Conservation (phyloP, 1,140 invertebrate genomes). For the Drosophila orosa region DNA sequence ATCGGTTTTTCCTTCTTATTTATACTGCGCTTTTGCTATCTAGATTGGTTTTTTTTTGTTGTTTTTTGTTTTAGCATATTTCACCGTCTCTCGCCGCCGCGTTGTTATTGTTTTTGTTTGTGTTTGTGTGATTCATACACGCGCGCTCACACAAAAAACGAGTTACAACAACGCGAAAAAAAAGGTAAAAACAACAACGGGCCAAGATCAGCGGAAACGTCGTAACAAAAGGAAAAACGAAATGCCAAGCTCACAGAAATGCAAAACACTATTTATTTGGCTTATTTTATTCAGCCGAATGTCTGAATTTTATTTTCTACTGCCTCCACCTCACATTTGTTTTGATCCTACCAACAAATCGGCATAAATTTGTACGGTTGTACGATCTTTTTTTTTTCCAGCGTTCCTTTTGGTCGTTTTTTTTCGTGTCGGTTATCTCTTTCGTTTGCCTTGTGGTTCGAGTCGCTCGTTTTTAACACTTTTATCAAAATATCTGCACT, state of each 20-base stretch:
- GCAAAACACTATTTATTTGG: conserved; percentile 21
- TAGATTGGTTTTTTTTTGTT: conserved; percentile 24
- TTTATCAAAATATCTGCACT: conserved; percentile 11
- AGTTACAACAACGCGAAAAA: conserved; percentile 63
- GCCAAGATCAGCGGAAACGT: conserved; percentile 73
- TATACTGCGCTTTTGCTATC: conserved; percentile 18
- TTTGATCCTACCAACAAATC: conserved; percentile 26
- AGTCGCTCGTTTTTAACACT: conserved; percentile 7
- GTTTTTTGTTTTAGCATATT: conserved; percentile 57
- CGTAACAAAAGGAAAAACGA: conserved; percentile 48
- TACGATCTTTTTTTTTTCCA: conserved; percentile 25
- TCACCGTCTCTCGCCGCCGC: conserved; percentile 39
- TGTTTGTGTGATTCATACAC: conserved; percentile 73
- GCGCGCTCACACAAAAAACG: conserved; percentile 62
- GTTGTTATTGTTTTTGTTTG: conserved; percentile 47
- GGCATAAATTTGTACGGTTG: conserved; percentile 15
- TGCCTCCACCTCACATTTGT: conserved; percentile 2
- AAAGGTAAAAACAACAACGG: conserved; percentile 46
- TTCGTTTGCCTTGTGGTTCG: conserved; percentile 2
- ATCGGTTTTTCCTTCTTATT: conserved; percentile 35
- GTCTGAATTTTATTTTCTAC: background rate
- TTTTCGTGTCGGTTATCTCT: conserved; percentile 31
- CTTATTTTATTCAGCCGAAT: conserved; percentile 16
- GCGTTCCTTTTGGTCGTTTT: conserved; percentile 23
- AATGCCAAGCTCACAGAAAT: conserved; percentile 25